A percentile compares a stretch with the other conserved stretches of the same genome.
These are phyloP conservation scores for Pithys albifrons DNA, from an alignment of 2,113 vertebrate species.

Conservation along the genomic window DNA sequence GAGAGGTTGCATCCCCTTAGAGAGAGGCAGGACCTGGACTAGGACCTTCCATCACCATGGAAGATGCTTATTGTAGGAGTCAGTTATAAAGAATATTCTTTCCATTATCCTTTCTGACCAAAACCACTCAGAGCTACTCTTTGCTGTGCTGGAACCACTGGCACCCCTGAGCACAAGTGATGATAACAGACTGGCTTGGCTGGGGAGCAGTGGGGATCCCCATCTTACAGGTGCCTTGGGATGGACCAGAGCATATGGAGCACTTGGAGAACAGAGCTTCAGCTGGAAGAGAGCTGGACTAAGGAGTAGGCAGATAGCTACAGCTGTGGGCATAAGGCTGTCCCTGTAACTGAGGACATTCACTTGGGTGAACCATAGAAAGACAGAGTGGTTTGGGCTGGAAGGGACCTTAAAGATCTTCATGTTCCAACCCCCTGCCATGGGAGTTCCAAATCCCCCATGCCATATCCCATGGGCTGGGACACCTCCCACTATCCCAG, in stretches of 20 bases:
- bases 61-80: not conserved
- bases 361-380: not conserved
- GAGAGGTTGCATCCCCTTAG: not conserved
- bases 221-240: not conserved
- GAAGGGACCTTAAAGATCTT: not conserved
- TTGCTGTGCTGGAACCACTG: not conserved
- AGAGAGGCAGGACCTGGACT: not conserved
- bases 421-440: not conserved
- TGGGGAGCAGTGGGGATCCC: not conserved
- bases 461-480: no score
- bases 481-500: not conserved
- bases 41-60: not conserved
- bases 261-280: not conserved
- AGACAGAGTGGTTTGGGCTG: not conserved
- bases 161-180: rapidly evolving
- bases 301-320: not conserved
- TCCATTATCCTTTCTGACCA: not conserved
- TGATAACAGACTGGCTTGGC: not conserved
- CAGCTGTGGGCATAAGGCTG: not conserved
- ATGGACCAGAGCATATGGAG: not conserved
- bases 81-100: not conserved
- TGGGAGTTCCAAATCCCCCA: no score
- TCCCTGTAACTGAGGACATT: not conserved
- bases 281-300: not conserved
- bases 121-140: not conserved